Percentiles rank a stretch among this genome's conserved stretches.
Evolutionary conservation across 2,797 vertebrate species (phyloP).

Genomic region (Crocidura indochinensis): DNA sequence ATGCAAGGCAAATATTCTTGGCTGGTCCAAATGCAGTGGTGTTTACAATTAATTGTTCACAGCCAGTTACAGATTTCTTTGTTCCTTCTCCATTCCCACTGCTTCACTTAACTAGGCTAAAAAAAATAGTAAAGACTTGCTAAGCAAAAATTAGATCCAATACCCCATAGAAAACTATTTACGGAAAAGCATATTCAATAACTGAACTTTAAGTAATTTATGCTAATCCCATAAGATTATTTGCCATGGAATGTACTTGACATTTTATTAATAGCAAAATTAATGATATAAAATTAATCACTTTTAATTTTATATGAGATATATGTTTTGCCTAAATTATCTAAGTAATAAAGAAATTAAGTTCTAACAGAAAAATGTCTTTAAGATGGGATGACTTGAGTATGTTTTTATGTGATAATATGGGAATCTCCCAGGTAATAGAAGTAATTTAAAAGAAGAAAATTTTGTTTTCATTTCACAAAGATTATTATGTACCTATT

Average conservation of each 20-base stretch:
- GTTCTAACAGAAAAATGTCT: neutral
- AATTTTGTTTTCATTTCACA: slow-evolving; percentile 6
- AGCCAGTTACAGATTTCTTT: no score
- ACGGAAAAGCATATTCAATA: neutral
- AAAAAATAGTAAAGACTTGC: neutral
- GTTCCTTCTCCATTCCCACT: no score
- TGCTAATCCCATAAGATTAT: neutral
- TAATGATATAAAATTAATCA: neutral
- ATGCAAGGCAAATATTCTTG: no score
- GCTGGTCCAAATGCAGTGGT: no score
- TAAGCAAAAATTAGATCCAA: neutral
- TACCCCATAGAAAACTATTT: neutral
- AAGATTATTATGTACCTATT: neutral
- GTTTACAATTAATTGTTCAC: no score
- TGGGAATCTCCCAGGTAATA: neutral
- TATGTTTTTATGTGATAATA: neutral
- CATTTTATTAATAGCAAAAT: neutral
- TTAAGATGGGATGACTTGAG: neutral
- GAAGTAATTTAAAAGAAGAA: neutral
- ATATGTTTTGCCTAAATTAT: neutral
- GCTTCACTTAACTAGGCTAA: no score
- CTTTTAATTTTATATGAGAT: neutral
- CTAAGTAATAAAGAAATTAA: neutral
- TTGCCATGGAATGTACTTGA: neutral
- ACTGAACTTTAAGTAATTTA: neutral